These are phyloP conservation scores for Helicolenus hilgendorfi DNA, from an alignment of 2,797 vertebrate species.

Conservation along the genomic window DNA sequence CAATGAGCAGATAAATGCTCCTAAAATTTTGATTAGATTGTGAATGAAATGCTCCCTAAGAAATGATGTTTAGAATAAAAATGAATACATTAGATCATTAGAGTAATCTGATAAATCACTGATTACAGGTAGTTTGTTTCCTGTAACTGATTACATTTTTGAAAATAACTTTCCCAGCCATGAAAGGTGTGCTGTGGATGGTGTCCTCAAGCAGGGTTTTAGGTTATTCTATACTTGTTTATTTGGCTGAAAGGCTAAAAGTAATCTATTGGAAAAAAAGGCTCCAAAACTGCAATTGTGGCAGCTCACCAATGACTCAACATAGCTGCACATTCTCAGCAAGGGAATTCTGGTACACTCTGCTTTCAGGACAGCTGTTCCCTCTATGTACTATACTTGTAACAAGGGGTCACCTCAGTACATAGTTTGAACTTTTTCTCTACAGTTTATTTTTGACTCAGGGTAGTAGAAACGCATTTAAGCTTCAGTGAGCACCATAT, in stretches of 20 bases:
- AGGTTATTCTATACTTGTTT: slow-evolving; percentile 40
- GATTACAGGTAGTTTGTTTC: slow-evolving; percentile 16
- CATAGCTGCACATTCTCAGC: slow-evolving; percentile 54
- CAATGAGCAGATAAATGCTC: slow-evolving; percentile 27
- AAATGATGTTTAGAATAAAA: not conserved
- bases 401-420: slow-evolving; percentile 59
- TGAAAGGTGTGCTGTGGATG: not conserved
- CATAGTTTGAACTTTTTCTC: slow-evolving; percentile 29
- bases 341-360: slow-evolving; percentile 43
- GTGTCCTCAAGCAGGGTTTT: slow-evolving; percentile 22
- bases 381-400: slow-evolving; percentile 26
- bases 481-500: slow-evolving; percentile 3
- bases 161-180: slow-evolving; percentile 1
- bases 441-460: slow-evolving; percentile 29
- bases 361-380: slow-evolving; percentile 63
- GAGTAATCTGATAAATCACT: not conserved
- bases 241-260: slow-evolving; percentile 49
- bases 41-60: not conserved
- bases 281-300: slow-evolving; percentile 43
- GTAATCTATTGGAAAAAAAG: slow-evolving; percentile 55
- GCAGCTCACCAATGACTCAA: slow-evolving; percentile 61
- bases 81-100: not conserved
- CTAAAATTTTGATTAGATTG: slow-evolving; percentile 25
- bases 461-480: slow-evolving; percentile 12
- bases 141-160: slow-evolving; percentile 15